Base-by-base conservation (phyloP, 2,888 invertebrate species). In the Chrysopilus asiliformis region DNA sequence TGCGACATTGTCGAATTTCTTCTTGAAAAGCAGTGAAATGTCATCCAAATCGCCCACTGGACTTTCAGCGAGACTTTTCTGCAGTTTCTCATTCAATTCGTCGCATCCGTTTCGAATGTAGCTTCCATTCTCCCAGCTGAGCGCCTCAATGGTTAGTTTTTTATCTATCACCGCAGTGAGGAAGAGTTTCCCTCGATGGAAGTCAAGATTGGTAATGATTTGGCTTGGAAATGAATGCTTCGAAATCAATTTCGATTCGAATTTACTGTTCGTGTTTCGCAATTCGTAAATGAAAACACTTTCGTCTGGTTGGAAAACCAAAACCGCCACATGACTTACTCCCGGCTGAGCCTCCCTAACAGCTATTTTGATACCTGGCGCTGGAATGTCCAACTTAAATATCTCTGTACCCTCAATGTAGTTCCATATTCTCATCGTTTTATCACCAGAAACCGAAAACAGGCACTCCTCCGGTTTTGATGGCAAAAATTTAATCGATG, bases 1-100 rank as follows among this genome's bases (percentile, higher is more conserved):
- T 54, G 77, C 76, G 7, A 83, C 73, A 68, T 82, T 83, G 56
- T 85, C 82, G 65, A 72, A 83, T 51, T 76, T 82, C 49, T 79
- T 73, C 58, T 84, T 85, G 50, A 79, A 84, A 48, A 82, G 68
- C 36, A 72, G 55, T 38, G 72, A 71, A 29, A 76, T 64, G 47
- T 60, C 57, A 31, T 59, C 57, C 10, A 54, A 48, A 5, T 48
- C 44, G 35, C 47, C 47, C 0, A 42, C 12, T 20, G 34, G 26
- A n/a, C 49, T 45, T 1, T 47, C 47, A 5, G 42, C 45, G 37
- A 56, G 55, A 15, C 49, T 42, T 3, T 51, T 50, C 3, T 45
- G 42, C 4, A 5, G 19, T n/a, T n/a, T n/a, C 10, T 22, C 22
- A 22, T 8, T 22, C 10, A 8, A 8, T 22, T 22, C 22, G 22